A percentile compares a stretch with the other conserved stretches of the same genome.
Evolutionary conservation across 2,888 invertebrate species (phyloP).

Genomic region (Macrophya annulata): DNA sequence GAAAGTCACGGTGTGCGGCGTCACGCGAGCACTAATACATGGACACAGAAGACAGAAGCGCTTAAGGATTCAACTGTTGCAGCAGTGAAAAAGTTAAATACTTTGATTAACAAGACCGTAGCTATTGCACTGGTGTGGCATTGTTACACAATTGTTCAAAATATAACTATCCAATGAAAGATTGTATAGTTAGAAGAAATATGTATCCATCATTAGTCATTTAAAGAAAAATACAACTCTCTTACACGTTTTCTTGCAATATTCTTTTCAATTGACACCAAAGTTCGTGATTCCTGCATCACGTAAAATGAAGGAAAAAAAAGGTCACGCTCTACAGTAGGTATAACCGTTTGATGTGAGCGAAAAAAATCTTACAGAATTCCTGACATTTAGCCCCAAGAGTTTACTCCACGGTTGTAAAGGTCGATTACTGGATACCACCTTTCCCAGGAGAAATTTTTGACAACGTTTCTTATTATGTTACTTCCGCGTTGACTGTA

Average conservation of each 20-base stretch:
- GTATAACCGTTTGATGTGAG: constrained; percentile 29
- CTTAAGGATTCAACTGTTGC: constrained; percentile 57
- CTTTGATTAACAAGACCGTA: constrained; percentile 3
- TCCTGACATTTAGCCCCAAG: constrained; percentile 47
- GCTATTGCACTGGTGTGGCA: background rate
- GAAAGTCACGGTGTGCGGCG: constrained; percentile 48
- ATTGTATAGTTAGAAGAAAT: background rate
- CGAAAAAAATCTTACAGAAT: constrained; percentile 19
- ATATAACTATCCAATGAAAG: background rate
- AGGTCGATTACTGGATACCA: constrained; percentile 30
- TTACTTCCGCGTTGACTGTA: background rate
- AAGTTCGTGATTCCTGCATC: constrained; percentile 21
- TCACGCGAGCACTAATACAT: constrained; percentile 42
- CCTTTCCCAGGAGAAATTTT: constrained; percentile 45
- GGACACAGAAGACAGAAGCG: constrained; percentile 6
- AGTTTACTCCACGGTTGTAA: background rate
- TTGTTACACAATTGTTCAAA: constrained; percentile 10
- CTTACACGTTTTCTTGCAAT: background rate
- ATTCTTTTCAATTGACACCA: constrained; percentile 16
- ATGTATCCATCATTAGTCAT: background rate
- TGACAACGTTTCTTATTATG: constrained; percentile 9
- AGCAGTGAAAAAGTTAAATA: constrained; percentile 15
- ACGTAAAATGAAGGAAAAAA: constrained; percentile 22
- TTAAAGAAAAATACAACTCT: background rate
- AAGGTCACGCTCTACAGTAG: constrained; percentile 40